Percentiles rank a stretch among this genome's conserved stretches.
These are phyloP conservation scores for Caenorhabditis briggsae DNA, from an alignment of 1,140 invertebrate genomes.

Conservation along the genomic window DNA sequence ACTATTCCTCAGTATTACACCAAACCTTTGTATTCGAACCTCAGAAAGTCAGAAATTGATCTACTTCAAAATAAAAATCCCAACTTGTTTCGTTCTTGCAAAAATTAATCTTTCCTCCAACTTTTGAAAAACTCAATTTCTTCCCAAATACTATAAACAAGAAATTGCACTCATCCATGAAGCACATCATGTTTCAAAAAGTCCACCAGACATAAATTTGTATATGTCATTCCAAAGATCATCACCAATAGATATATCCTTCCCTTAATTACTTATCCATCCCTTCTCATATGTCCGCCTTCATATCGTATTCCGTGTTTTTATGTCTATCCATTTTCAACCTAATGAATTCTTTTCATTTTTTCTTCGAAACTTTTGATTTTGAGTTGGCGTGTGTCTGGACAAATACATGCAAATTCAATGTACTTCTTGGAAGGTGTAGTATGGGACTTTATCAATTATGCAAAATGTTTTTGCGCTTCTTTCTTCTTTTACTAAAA, in stretches of 20 bases:
- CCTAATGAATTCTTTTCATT: background rate
- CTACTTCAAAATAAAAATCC: too few species aligned
- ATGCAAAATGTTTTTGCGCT: background rate
- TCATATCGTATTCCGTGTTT: background rate
- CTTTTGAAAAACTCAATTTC: background rate
- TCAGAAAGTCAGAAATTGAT: too few species aligned
- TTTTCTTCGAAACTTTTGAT: background rate
- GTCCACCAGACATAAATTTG: background rate
- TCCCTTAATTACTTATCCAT: constrained; percentile 7
- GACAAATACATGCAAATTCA: constrained; percentile 1
- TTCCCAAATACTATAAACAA: background rate
- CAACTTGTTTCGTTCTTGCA: too few species aligned
- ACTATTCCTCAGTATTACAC: too few species aligned
- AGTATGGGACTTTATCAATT: background rate
- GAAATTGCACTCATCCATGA: constrained; percentile 7
- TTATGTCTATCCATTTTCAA: background rate
- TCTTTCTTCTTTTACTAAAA: background rate
- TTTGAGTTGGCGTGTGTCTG: background rate
- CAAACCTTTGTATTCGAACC: too few species aligned
- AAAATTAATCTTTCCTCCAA: background rate
- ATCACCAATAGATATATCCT: background rate
- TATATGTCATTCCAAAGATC: constrained; percentile 24
- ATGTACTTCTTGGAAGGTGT: background rate
- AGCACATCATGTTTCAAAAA: constrained; percentile 32
- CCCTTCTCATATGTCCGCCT: background rate